Evolutionary conservation across 2,797 vertebrate genomes (phyloP).

Genomic region (Malacoraja senta): DNA sequence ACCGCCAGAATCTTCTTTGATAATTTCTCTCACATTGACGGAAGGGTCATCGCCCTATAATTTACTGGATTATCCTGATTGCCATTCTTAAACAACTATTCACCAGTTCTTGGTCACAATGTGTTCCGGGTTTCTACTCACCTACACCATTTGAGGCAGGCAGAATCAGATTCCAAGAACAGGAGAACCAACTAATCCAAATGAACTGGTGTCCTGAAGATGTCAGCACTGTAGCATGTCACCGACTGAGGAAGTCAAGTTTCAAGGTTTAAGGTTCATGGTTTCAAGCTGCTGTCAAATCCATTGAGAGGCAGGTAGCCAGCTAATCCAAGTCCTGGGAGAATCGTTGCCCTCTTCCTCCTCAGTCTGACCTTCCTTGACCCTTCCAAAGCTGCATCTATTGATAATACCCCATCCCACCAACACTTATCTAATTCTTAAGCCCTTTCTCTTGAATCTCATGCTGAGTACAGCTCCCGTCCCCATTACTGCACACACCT

Average conservation of each 20-base stretch:
- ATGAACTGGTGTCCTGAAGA: neutral
- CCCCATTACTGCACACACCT: neutral
- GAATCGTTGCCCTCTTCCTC: neutral
- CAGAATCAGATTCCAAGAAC: too few relatives aligned
- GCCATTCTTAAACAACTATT: too few relatives aligned
- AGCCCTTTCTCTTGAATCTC: neutral
- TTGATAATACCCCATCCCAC: neutral
- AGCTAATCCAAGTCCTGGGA: neutral
- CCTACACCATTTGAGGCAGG: neutral
- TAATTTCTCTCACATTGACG: too few relatives aligned
- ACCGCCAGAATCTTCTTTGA: too few relatives aligned
- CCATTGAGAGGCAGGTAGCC: neutral
- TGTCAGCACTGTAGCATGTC: neutral
- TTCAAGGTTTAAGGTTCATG: too few relatives aligned
- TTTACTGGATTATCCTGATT: too few relatives aligned
- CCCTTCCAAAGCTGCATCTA: neutral
- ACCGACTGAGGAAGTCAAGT: neutral
- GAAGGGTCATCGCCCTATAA: too few relatives aligned
- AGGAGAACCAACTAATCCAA: too few relatives aligned
- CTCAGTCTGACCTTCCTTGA: neutral
- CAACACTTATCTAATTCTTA: neutral
- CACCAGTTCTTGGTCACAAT: neutral
- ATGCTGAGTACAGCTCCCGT: neutral
- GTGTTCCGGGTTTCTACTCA: neutral
- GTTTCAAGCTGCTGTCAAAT: neutral